Evolutionary conservation across 2,888 invertebrate species (phyloP), one percentile per base, ranked within the genome.

Genomic region (Drosophila histrio): DNA sequence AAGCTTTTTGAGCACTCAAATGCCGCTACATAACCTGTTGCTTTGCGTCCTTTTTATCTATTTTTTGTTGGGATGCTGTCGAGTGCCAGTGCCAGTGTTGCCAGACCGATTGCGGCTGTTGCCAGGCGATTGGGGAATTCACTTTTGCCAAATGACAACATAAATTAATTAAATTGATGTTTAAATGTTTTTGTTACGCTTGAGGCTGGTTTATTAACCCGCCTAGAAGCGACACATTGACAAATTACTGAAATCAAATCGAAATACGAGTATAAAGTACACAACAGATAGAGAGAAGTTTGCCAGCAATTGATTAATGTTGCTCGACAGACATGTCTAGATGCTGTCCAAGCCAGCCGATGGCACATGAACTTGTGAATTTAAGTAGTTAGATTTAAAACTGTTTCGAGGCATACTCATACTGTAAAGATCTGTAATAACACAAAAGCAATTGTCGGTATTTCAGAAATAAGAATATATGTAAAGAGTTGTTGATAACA

Each of bases 131-230:
- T 36, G 36, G 50, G 22, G 32, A 43, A 43, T 49, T 61, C 36
- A 19, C 2, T 13, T 26, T 15, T 4, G 38, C 50, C 32, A 60
- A 68, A 62, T 53, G 66, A 62, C 56, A 84, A 71, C 79, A 82
- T 83, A 84, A 83, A 83, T 83, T 83, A 87, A 83, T 83, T 83
- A 84, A 87, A 87, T 83, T 87, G 72, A 78, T 80, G 81, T 78
- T 74, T 79, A 66, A 75, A 71, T 72, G 65, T 44, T 17, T 5
- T 38, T 64, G 38, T 49, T 62, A 50, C 24, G 15, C 32, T 38
- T 34, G 50, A 22, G 59, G 43, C 72, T 50, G 58, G 73, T 77
- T 64, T 77, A 68, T 77, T 77, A 64, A 72, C 68, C 64, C 59
- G 56, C 63, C 66, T 34, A 19, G 43, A 19, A 61, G 59, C 41